Base-by-base conservation (phyloP, 2,797 vertebrate species). In the Arvicola amphibius region DNA sequence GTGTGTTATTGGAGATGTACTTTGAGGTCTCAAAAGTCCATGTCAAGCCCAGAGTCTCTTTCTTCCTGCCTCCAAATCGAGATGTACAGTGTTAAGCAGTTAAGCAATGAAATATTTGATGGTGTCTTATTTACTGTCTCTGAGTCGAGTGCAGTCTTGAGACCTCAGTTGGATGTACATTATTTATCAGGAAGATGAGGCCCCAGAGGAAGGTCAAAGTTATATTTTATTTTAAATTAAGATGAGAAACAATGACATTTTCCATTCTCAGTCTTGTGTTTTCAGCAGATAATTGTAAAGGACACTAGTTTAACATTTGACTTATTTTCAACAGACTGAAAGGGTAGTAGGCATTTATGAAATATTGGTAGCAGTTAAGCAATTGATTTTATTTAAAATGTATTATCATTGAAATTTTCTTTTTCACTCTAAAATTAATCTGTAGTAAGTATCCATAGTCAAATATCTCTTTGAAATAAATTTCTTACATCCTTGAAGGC, bases 201-300 rank as follows among this genome's bases (percentile, higher is more conserved):
- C 65, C 94, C 34, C 56, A 76, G 27, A 97, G 67, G 83, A 92
- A 96, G 56, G 79, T 94, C 71, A 92, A 95, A 96, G 94, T 79
- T 78, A 79, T 19, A 96, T 25, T 97, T 94, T 94, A 97, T 94
- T 94, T 97, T 86, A 95, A 96, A 96, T 96, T 96, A 86, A 93
- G 73, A 95, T 96, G 59, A 90, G 87, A 97, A 90, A 93, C 63
- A 84, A 83, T 96, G 92, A 93, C 48, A 96, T 95, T 96, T 93
- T 86, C 29, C 61, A 90, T 76, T 85, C 34, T 32, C 29, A 71
- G 91, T 59, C 77, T 63, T 61, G 43, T 65, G 32, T 78, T 94
- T 95, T 96, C 53, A 84, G 27, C 40, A 88, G 89, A 69, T 85
- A 88, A 94, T 85, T 88, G 84, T 81, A 96, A 96, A 94, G 91